A percentile compares a stretch with the other conserved stretches of the same genome.
These are phyloP conservation scores for Melieria picta DNA, from an alignment of 2,888 invertebrate species.

Conservation along the genomic window DNA sequence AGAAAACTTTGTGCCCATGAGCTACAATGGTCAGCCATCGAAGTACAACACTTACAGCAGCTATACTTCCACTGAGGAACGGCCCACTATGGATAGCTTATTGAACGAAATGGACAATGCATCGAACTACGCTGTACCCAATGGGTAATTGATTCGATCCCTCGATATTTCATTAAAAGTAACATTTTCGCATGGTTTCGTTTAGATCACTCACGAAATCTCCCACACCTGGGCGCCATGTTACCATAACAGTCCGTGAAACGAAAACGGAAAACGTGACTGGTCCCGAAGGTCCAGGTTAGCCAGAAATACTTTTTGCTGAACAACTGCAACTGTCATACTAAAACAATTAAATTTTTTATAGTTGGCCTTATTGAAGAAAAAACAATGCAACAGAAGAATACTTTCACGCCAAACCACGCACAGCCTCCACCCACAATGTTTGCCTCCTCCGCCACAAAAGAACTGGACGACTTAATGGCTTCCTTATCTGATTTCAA, in stretches of 20 bases:
- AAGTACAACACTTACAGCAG: conserved; percentile 61
- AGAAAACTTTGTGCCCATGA: conserved; percentile 58
- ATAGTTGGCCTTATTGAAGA: conserved; percentile 60
- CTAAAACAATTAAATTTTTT: conserved; percentile 3
- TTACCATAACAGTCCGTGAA: conserved; percentile 71
- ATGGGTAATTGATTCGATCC: conserved; percentile 71
- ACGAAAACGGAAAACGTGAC: conserved; percentile 70
- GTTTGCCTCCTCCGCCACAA: conserved; percentile 86
- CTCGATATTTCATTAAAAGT: neutral
- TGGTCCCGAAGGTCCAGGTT: conserved; percentile 63
- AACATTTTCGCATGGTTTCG: neutral
- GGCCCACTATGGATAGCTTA: conserved; percentile 89
- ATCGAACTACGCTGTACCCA: conserved; percentile 73
- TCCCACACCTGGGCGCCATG: conserved; percentile 67
- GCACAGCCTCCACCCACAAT: conserved; percentile 49
- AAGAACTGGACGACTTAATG: conserved; percentile 96
- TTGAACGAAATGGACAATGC: conserved; percentile 81
- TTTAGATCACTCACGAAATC: conserved; percentile 53
- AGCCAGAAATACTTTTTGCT: neutral
- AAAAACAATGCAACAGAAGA: conserved; percentile 61
- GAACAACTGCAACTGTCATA: neutral
- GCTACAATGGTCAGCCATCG: conserved; percentile 63
- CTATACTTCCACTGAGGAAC: conserved; percentile 63
- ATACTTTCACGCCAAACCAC: conserved; percentile 56
- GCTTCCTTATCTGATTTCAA: conserved; percentile 94